A percentile compares a stretch with the other conserved stretches of the same genome.
Conservation (phyloP, 2,113 vertebrate genomes). For the Paraplagusia blochii region DNA sequence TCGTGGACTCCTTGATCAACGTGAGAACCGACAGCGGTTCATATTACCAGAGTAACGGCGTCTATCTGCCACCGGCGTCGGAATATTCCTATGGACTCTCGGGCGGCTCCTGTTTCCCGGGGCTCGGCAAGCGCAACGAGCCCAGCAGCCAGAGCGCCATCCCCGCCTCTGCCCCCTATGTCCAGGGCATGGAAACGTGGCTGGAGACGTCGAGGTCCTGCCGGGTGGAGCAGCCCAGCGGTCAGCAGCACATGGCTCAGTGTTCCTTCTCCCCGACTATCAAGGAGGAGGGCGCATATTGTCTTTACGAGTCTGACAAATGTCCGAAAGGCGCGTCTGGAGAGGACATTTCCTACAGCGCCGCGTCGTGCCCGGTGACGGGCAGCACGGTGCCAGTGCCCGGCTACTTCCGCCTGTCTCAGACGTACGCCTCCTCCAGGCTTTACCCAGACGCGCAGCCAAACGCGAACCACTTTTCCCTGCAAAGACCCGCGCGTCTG, state of each 20-base stretch:
- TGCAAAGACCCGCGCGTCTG: constrained; percentile 81
- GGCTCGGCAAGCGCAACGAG: constrained; percentile 90
- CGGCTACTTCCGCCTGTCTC: constrained; percentile 96
- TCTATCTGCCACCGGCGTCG: constrained; percentile 88
- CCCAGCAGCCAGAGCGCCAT: constrained; percentile 81
- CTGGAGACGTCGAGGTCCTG: constrained; percentile 89
- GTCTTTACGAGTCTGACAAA: constrained; percentile 95
- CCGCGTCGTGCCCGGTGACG: constrained; percentile 77
- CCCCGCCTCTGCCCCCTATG: constrained; percentile 82
- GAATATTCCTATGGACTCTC: constrained; percentile 94
- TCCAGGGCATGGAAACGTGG: constrained; percentile 93
- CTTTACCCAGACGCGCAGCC: constrained; percentile 80
- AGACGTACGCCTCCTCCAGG: constrained; percentile 89
- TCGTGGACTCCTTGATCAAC: constrained; percentile 97
- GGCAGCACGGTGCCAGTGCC: constrained; percentile 88
- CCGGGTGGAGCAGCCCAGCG: constrained; percentile 86
- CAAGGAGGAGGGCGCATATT: constrained; percentile 96
- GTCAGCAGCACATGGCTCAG: constrained; percentile 80
- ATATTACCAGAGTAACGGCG: constrained; percentile 87
- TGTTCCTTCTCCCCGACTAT: constrained; percentile 93
- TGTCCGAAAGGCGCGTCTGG: constrained; percentile 84
- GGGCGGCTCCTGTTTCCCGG: constrained; percentile 92
- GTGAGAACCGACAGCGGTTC: constrained; percentile 85
- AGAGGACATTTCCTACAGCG: constrained; percentile 81
- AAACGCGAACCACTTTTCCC: constrained; percentile 78